phyloP scores from a whole-genome alignment of 2,113 vertebrate genomes.

The Tragelaphus buxtoni region DNA sequence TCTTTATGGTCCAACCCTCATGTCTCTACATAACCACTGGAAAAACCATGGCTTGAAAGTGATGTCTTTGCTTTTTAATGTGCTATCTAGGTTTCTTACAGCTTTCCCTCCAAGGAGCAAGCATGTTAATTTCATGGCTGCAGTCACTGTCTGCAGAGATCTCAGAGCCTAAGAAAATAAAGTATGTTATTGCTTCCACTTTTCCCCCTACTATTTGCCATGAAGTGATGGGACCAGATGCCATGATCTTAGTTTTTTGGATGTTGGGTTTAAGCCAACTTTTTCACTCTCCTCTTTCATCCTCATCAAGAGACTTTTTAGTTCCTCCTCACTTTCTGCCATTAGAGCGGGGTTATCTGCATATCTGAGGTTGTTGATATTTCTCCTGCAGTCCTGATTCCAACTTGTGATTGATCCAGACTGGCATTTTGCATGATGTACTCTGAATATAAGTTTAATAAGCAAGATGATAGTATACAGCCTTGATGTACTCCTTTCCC shows the following conservation, averaged over 20 bases:
- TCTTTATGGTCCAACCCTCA: not conserved
- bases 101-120: not conserved
- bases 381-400: not conserved
- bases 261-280: not conserved
- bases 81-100: not conserved
- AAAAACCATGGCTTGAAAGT: not conserved
- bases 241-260: not conserved
- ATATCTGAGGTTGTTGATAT: not conserved
- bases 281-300: not conserved
- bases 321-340: not conserved
- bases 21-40: not conserved
- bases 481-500: too few species aligned
- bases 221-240: not conserved
- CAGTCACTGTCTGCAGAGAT: not conserved
- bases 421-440: not conserved
- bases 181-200: not conserved
- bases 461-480: not conserved
- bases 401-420: not conserved
- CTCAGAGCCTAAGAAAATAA: not conserved
- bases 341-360: not conserved
- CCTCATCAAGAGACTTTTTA: not conserved
- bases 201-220: not conserved
- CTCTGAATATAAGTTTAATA: not conserved
- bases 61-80: not conserved
- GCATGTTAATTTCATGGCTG: not conserved